These are phyloP conservation scores for Diploscapter pachys DNA, from an alignment of 1,140 invertebrate species.

Conservation along the genomic window DNA sequence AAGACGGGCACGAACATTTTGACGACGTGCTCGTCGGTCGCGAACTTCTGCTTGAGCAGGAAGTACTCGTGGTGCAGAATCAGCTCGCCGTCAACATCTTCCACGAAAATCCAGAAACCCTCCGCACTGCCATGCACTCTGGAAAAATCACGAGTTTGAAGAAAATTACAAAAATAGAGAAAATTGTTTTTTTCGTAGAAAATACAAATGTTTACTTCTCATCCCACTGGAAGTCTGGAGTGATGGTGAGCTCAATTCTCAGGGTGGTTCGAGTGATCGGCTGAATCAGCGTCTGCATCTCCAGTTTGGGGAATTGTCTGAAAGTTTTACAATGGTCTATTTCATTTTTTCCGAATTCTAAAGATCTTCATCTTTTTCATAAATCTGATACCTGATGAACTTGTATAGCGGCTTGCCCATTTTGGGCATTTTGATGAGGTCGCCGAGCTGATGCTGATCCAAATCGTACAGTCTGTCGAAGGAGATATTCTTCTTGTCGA, in stretches of 20 bases:
- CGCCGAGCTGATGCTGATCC: constrained; percentile 93
- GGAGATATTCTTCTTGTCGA: constrained; percentile 83
- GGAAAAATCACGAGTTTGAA: background rate
- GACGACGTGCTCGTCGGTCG: constrained; percentile 86
- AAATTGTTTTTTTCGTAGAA: background rate
- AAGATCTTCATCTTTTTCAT: too few relatives aligned
- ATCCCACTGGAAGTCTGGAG: constrained; percentile 98
- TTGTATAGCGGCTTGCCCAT: constrained; percentile 95
- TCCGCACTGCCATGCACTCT: constrained; percentile 83
- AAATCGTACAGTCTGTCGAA: constrained; percentile 82
- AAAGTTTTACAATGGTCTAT: constrained; percentile 12
- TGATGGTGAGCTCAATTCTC: constrained; percentile 92
- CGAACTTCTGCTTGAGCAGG: constrained; percentile 89
- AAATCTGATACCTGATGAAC: constrained; percentile 75
- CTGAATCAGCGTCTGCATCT: constrained; percentile 62
- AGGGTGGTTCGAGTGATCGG: constrained; percentile 92
- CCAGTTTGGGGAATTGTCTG: constrained; percentile 48
- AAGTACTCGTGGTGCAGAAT: constrained; percentile 97
- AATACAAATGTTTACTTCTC: constrained; percentile 68
- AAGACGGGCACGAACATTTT: constrained; percentile 99
- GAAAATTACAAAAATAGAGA: too few relatives aligned
- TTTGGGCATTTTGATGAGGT: constrained; percentile 89
- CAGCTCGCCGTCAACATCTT: constrained; percentile 90
- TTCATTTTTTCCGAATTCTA: too few relatives aligned
- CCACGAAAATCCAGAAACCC: constrained; percentile 97